phyloP scores from a whole-genome alignment of 2,888 invertebrate genomes.

The Tetragnatha montana region DNA sequence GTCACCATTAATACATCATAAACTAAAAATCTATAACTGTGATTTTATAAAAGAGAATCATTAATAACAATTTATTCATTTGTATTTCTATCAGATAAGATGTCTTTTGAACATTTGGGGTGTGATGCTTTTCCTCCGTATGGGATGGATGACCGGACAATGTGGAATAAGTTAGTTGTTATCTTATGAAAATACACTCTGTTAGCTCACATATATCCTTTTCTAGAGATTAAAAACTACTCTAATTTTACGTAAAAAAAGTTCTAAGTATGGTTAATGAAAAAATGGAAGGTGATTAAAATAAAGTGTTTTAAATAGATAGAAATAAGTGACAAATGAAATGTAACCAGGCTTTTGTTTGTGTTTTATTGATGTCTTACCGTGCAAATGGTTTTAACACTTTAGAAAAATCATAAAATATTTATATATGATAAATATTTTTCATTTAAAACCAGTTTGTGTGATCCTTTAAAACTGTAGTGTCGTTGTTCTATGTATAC shows the following conservation, averaged over 20 bases:
- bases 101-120: constrained; percentile 99
- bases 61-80: not conserved
- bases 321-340: no score
- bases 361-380: no score
- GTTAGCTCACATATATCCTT: not conserved
- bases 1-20: constrained; percentile 68
- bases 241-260: not conserved
- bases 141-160: constrained; percentile 98
- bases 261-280: no score
- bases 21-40: not conserved
- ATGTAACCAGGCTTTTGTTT: no score
- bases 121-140: constrained; percentile 97
- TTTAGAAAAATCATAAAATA: no score
- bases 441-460: no score
- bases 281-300: no score
- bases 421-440: no score
- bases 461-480: no score
- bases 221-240: not conserved
- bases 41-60: not conserved
- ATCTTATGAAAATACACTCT: not conserved
- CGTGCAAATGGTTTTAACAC: no score
- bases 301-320: no score
- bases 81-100: constrained; percentile 82
- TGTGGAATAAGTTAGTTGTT: constrained; percentile 86
- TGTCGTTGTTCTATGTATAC: no score